Conservation (phyloP, 92 coral and sea anemone species). For the Porites lobata region DNA sequence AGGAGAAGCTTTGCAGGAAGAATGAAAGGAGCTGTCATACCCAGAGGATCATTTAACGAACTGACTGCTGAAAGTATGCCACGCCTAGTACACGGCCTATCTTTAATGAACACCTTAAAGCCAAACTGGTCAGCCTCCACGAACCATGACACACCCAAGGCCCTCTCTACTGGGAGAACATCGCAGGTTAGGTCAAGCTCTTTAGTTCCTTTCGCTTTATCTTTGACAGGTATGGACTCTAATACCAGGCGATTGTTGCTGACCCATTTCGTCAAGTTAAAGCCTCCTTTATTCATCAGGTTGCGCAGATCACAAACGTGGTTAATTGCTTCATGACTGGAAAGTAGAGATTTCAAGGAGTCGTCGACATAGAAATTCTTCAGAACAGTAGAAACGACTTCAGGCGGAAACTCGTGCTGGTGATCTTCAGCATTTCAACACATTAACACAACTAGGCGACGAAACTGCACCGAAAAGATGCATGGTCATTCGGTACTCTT, state of each 20-base stretch:
- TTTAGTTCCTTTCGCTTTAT: constrained; percentile 53
- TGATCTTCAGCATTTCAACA: constrained; percentile 25
- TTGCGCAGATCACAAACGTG: constrained; percentile 34
- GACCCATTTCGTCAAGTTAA: too few relatives aligned
- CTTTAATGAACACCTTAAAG: too few relatives aligned
- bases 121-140: constrained; percentile 45
- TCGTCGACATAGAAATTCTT: constrained; percentile 66
- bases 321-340: constrained; percentile 33
- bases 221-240: constrained; percentile 46
- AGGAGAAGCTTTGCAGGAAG: too few relatives aligned
- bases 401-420: too few relatives aligned
- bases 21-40: neutral
- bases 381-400: too few relatives aligned
- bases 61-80: neutral
- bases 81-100: too few relatives aligned
- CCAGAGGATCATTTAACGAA: constrained; percentile 36
- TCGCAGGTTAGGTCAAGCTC: constrained; percentile 39
- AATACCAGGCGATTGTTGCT: constrained; percentile 35
- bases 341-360: constrained; percentile 52
- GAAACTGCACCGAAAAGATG: constrained; percentile 68
- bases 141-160: constrained; percentile 55
- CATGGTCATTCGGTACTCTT: constrained; percentile 58
- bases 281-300: too few relatives aligned
- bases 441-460: constrained; percentile 62
- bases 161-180: constrained; percentile 48